Conservation (phyloP, 2,797 vertebrate species). For the Avahi laniger region DNA sequence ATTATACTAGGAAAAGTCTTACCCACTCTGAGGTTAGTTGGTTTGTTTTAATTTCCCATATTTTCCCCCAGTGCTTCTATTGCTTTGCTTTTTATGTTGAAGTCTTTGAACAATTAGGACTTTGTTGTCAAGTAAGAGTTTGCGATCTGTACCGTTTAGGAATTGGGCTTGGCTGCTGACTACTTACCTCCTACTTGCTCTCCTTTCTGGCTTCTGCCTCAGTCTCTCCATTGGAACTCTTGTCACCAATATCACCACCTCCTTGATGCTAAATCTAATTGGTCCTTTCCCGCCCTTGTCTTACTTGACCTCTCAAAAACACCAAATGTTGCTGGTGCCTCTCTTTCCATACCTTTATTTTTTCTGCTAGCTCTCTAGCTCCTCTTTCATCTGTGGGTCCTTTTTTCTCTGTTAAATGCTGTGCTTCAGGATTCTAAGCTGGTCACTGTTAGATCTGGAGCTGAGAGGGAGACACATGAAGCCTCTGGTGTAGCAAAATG, state of each 20-base stretch:
- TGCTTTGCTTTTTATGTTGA: constrained; percentile 2
- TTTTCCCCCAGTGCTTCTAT: neutral
- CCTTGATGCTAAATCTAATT: neutral
- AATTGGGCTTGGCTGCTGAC: neutral
- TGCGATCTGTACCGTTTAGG: neutral
- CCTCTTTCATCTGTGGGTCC: neutral
- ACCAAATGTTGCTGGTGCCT: neutral
- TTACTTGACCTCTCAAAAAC: neutral
- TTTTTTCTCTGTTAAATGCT: neutral
- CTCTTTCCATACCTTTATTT: neutral
- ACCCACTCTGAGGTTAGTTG: neutral
- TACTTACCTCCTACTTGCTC: neutral
- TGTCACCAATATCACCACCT: neutral
- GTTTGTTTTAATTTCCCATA: neutral
- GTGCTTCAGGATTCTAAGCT: neutral
- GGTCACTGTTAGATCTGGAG: neutral
- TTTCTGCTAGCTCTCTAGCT: neutral
- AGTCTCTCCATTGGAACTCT: neutral
- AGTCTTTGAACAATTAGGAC: neutral
- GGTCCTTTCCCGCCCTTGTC: neutral
- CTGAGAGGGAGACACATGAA: too few species aligned
- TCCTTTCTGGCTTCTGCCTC: neutral
- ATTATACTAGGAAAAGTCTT: neutral
- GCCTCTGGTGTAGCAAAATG: too few species aligned
- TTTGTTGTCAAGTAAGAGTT: neutral